Conservation (phyloP, 2,113 vertebrate species). For the Pterophyllum scalare region DNA sequence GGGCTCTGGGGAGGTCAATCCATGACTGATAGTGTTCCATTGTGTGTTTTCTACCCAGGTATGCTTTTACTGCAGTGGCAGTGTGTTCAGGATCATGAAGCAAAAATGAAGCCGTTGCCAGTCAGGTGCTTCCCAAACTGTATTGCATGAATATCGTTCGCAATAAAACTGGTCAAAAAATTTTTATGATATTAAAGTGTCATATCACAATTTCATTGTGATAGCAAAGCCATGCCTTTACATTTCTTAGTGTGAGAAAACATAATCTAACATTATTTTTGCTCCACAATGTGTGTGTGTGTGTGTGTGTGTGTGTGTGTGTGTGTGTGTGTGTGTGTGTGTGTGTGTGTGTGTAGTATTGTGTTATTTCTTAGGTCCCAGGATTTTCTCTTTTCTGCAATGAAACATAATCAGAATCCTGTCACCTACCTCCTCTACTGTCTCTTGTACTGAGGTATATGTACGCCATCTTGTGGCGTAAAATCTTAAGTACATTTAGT, state of each 20-base stretch:
- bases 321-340: background rate
- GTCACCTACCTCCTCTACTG: background rate
- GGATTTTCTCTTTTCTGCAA: background rate
- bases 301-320: no score
- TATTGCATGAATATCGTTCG: background rate
- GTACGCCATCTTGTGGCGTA: slow-evolving; percentile 65
- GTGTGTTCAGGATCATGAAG: background rate
- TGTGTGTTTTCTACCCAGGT: no score
- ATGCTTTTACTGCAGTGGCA: background rate
- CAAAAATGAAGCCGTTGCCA: background rate
- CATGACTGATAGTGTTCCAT: no score
- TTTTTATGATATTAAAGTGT: background rate
- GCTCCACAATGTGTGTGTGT: no score
- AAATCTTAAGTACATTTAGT: background rate
- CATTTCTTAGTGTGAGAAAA: background rate
- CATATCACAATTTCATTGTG: background rate
- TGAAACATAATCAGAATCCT: background rate
- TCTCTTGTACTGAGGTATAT: slow-evolving; percentile 9
- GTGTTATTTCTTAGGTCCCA: background rate
- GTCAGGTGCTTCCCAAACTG: background rate
- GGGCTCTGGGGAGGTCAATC: background rate
- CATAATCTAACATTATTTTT: background rate
- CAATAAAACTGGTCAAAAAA: fast-evolving
- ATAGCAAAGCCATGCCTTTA: background rate
- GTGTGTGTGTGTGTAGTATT: background rate